Base-by-base conservation (phyloP, 1,140 invertebrate species). In the Octopus sinensis region DNA sequence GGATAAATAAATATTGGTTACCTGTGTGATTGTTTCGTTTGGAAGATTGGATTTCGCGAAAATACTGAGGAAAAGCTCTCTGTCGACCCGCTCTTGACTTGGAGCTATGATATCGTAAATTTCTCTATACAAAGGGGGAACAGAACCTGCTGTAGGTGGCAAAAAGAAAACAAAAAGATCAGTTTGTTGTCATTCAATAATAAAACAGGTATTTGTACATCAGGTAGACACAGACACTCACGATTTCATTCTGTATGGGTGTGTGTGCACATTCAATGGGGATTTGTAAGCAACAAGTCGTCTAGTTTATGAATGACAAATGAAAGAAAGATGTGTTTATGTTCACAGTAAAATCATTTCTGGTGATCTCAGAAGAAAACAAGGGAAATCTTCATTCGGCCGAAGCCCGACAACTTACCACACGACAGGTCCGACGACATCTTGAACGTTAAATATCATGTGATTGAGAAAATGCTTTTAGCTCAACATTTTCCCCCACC, bases 31-130 rank as follows among this genome's bases (percentile, higher is more conserved):
- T 79, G 92, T 90, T 52, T 91, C 88, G 81, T 92, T 92, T 82
- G 92, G 92, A 73, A 94, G 88, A 84, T 93, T 93, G 23, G 93
- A 93, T 86, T 93, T 92, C 77, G 93, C 91, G 76, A 94, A 90
- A 4, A 94, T 88, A 78, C 92, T 92, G 84, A 93, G 91, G 88
- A 93, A 94, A 73, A 94, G 91, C 86, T 94, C 93, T 82, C 92
- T 90, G 82, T 93, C 92, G 68, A 94, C 92, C 84, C 92, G 87
- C 92, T 93, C 88, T 91, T 90, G 87, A 86, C 93, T 92, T 53
- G 93, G 92, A 80, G 93, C 94, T 82, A 93, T 92, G 79, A 93
- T 93, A 84, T 93, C 93, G 86, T 93, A 93, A 79, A 93, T 90
- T 87, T 94, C 93, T 81, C 93, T 88, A 85, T 94, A 94, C 86